These are phyloP conservation scores for Caracal caracal DNA, from an alignment of 2,113 vertebrate genomes.

Conservation along the genomic window DNA sequence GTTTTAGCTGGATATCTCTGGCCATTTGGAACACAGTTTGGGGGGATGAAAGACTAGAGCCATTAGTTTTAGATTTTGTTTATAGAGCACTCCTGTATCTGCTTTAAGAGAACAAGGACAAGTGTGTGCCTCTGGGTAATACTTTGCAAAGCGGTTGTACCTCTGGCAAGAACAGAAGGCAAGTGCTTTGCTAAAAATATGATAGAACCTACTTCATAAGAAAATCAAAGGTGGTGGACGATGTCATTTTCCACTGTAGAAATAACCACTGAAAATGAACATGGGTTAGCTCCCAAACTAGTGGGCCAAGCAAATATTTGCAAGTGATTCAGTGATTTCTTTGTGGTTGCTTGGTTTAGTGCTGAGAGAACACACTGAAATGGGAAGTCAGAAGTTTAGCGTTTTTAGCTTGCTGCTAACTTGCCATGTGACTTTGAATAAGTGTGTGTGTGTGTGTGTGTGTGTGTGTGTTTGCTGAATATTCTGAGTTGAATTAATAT, in stretches of 20 bases:
- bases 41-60: not conserved
- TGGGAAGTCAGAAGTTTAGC: slow-evolving; percentile 69
- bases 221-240: not conserved
- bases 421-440: slow-evolving; percentile 69
- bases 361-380: slow-evolving; percentile 54
- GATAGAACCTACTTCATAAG: not conserved
- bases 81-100: not conserved
- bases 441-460: not conserved
- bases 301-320: not conserved
- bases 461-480: not conserved
- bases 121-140: not conserved
- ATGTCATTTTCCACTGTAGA: not conserved
- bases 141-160: not conserved
- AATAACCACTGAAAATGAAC: not conserved
- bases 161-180: not conserved
- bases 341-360: slow-evolving; percentile 51
- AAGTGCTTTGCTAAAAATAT: slow-evolving; percentile 3
- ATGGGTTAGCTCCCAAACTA: not conserved
- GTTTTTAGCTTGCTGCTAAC: slow-evolving; percentile 57
- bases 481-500: not conserved
- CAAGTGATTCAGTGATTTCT: slow-evolving; percentile 62
- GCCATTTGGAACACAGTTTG: not conserved
- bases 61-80: not conserved
- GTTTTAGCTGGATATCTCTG: not conserved
- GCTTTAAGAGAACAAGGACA: not conserved